Conservation (phyloP, 2,888 invertebrate species). For the Mythimna albipuncta region DNA sequence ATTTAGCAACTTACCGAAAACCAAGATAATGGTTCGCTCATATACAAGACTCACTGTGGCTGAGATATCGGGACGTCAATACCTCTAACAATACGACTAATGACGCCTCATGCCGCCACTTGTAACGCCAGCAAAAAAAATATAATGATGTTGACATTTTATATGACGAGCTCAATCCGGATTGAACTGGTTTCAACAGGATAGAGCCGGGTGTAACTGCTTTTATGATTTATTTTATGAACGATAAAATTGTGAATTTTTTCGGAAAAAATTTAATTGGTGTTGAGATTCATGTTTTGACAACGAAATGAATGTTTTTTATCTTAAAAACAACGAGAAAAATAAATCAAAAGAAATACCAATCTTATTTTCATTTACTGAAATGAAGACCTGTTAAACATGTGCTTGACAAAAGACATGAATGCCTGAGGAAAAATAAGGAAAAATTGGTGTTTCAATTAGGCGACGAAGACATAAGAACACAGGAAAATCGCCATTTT, state of each 20-base stretch:
- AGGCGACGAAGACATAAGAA: background rate
- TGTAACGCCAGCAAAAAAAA: conserved; percentile 67
- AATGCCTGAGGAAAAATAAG: background rate
- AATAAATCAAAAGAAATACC: background rate
- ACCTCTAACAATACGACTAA: conserved; percentile 77
- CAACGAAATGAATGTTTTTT: background rate
- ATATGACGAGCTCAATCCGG: conserved; percentile 34
- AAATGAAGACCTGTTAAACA: background rate
- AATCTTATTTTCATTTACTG: no score
- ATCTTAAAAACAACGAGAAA: background rate
- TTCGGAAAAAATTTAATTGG: background rate
- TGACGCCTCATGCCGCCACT: conserved; percentile 69
- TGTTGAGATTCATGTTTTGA: background rate
- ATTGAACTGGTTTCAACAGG: conserved; percentile 38
- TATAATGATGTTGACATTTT: conserved; percentile 54
- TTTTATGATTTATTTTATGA: conserved; percentile 29
- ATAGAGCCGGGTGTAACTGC: conserved; percentile 9
- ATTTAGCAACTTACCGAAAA: conserved; percentile 17
- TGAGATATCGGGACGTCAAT: conserved; percentile 65
- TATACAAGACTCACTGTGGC: conserved; percentile 24
- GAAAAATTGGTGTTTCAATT: background rate
- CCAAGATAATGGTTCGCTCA: conserved; percentile 32
- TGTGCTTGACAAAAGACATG: background rate
- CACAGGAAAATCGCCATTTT: background rate
- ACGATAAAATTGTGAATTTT: background rate